phyloP scores from a whole-genome alignment of 2,113 vertebrate species.

The Oxyruncus cristatus region DNA sequence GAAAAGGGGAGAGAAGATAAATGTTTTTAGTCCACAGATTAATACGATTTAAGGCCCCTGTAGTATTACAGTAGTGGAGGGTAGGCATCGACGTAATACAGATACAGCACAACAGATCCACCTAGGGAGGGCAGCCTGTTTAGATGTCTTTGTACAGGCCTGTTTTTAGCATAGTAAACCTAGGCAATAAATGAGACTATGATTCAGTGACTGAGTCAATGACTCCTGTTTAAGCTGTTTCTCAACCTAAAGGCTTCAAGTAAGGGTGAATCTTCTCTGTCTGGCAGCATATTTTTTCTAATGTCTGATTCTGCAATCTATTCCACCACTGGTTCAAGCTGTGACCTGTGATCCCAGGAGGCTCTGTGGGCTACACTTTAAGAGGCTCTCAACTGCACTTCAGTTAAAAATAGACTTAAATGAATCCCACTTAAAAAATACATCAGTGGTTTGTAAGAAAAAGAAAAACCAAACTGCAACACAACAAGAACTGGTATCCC shows the following conservation, averaged over 20 bases:
- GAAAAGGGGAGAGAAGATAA: not conserved
- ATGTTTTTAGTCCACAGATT: not conserved
- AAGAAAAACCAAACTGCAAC: not conserved
- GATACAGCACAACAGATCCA: not conserved
- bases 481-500: not conserved
- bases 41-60: not conserved
- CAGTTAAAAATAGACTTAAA: not conserved
- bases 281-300: not conserved
- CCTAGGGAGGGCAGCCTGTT: not conserved
- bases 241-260: not conserved
- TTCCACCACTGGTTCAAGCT: not conserved
- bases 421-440: not conserved
- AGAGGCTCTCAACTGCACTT: not conserved
- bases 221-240: not conserved
- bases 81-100: not conserved
- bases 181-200: not conserved
- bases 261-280: not conserved
- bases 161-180: not conserved
- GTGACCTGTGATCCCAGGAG: not conserved
- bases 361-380: not conserved
- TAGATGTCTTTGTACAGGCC: accelerated
- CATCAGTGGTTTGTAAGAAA: accelerated
- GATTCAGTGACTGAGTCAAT: not conserved
- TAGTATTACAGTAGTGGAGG: not conserved
- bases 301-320: not conserved